A percentile compares a stretch with the other conserved stretches of the same genome.
Conservation (phyloP, 2,888 invertebrate species). For the Coleophora flavipennella region DNA sequence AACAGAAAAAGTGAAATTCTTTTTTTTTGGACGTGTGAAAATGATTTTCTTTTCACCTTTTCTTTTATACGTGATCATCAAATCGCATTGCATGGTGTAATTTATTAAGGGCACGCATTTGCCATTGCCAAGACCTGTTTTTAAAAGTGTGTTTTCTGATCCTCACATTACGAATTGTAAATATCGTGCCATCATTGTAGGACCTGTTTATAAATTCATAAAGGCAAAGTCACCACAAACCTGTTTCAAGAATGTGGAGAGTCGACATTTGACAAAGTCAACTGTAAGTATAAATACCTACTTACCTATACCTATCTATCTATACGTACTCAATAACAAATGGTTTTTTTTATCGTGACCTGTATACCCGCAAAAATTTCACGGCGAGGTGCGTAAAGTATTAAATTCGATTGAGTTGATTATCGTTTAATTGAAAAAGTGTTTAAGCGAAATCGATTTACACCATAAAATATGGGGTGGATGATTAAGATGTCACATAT, state of each 20-base stretch:
- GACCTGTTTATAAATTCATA: conserved; percentile 19
- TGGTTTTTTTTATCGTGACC: neutral
- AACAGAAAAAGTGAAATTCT: conserved; percentile 29
- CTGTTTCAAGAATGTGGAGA: conserved; percentile 20
- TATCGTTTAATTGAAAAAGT: conserved; percentile 16
- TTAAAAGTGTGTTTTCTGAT: too few species aligned
- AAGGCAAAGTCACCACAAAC: conserved; percentile 16
- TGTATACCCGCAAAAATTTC: neutral
- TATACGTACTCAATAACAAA: too few species aligned
- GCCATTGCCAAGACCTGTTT: too few species aligned
- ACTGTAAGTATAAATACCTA: conserved; percentile 8
- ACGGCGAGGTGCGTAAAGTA: neutral
- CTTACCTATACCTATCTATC: too few species aligned
- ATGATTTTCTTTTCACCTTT: conserved; percentile 36
- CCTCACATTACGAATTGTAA: too few species aligned
- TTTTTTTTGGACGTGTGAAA: conserved; percentile 41
- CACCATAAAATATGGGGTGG: conserved; percentile 41
- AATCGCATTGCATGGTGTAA: too few species aligned
- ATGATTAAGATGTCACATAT: conserved; percentile 39
- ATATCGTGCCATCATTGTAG: neutral
- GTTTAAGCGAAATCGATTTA: conserved; percentile 25
- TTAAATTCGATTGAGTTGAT: conserved; percentile 6
- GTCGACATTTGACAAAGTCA: conserved; percentile 31
- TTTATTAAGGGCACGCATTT: too few species aligned
- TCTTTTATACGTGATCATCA: conserved; percentile 23